phyloP scores from a whole-genome alignment of 2,888 invertebrate species.

The Tolmerus cingulatus region DNA sequence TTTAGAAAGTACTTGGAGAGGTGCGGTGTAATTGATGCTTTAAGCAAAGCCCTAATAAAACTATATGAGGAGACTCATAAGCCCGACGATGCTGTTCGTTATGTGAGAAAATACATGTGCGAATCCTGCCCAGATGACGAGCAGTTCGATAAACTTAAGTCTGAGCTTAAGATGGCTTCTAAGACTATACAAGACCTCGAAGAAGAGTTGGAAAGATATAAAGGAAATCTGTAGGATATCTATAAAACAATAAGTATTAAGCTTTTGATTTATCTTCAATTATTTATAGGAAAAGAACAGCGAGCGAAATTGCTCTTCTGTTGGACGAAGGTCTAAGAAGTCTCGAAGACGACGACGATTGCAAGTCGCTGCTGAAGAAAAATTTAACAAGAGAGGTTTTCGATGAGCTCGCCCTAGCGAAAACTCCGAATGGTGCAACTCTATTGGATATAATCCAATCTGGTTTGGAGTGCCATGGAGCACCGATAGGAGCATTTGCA shows the following conservation, averaged over 20 bases:
- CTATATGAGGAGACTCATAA: conserved; percentile 63
- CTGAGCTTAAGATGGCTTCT: conserved; percentile 58
- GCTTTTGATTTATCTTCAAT: neutral
- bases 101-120: conserved; percentile 61
- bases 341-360: conserved; percentile 65
- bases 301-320: conserved; percentile 61
- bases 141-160: conserved; percentile 58
- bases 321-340: conserved; percentile 66
- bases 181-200: conserved; percentile 57
- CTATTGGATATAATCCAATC: conserved; percentile 71
- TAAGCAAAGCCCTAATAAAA: conserved; percentile 61
- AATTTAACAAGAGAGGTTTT: conserved; percentile 67
- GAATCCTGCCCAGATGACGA: conserved; percentile 61
- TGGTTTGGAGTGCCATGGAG: conserved; percentile 71
- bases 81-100: conserved; percentile 62
- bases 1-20: conserved; percentile 62
- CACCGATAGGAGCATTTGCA: conserved; percentile 71
- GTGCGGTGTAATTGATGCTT: conserved; percentile 62
- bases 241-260: neutral
- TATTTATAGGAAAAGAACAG: conserved; percentile 57
- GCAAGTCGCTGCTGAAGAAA: conserved; percentile 71
- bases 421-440: conserved; percentile 68
- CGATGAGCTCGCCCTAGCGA: conserved; percentile 66
- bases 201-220: conserved; percentile 58
- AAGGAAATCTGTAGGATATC: conserved; percentile 54